Evolutionary conservation across 2,888 invertebrate species (phyloP), one percentile per base, ranked within the genome.

Genomic region (Tillus elongatus): DNA sequence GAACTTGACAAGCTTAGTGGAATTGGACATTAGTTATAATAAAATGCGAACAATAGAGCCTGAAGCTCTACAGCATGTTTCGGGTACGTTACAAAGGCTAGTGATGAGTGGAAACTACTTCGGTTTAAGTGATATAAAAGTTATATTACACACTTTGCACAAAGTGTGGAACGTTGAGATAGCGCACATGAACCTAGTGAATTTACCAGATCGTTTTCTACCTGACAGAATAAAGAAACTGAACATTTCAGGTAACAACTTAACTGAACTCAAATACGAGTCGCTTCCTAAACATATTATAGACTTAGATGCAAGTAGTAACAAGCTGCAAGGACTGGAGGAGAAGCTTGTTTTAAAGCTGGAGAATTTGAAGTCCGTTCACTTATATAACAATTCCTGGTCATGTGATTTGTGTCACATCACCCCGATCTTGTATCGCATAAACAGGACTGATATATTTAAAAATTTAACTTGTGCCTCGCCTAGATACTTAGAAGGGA

Each of bases 1-100:
- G 47, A 85, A 85, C 65, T 69, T 83, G 44, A 75, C 79, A 33
- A 73, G 74, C 40, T 70, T 87, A 39, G 67, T 70, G 41, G 75
- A 79, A 50, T 66, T 88, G 45, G 84, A 87, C 61, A 72, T 88
- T 40, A 78, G 83, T 45, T 78, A 79, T 60, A 86, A 87, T 59
- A 81, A 82, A 63, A 70, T 86, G 47, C 75, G 78, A 50, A 70
- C 74, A 35, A 71, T 83, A 43, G 80, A 82, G 56, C 66, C 72
- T 26, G 69, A 71, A 43, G 72, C 75, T 0, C 72, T 81, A 49
- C 68, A 70, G 10, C 74, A 78, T 1, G 60, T 78, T 1, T 72
- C 76, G 4, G 74, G 77, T 44, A 73, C 74, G 29, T 63, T 84
- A 37, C 72, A 71, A 56, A 72, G 70, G 32, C 70, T 86, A 11